Base-by-base conservation (phyloP, 2,888 invertebrate genomes). In the Incurvaria masculella region DNA sequence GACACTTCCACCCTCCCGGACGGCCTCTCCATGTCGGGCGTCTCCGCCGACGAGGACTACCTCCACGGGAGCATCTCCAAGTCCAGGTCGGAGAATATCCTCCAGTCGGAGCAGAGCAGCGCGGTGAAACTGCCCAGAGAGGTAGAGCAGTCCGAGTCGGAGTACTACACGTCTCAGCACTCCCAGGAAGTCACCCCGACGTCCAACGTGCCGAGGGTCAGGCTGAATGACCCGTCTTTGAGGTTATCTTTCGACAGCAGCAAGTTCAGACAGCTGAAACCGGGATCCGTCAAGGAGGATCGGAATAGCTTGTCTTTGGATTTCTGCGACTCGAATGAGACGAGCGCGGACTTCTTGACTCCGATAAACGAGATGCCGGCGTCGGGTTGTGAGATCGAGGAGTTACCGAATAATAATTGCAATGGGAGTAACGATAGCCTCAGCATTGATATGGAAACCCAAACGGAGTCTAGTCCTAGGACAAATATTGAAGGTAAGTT, bases 301-400 rank as follows among this genome's bases (percentile, higher is more conserved):
- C 72, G 61, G 42, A 76, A 73, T 10, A 78, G 76, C 57, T 53
- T 79, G 44, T 79, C 79, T 0, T 47, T 79, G 19, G 79, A 79
- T 49, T 69, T 75, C 41, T 79, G 79, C 50, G 79, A 79, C 48
- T 79, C 79, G 0, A 79, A 79, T 53, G 79, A 79, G 56, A 79
- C 79, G 0, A 79, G 78, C 53, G 79, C 79, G 0, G 79, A 79
- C 55, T 79, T 79, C 50, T 54, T 79, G 46, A 79, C 79, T 43
- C 79, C 79, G 2, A 79, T 79, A 3, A 79, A 79, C 33, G 79
- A 79, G 53, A 74, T 79, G 79, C 79, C 79, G 1, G 71, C 68
- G 1, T 69, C 78, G 0, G 74, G 74, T 0, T 76, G 78, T 49
- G 79, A 76, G 55, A 70, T 76, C 2, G 76, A 76, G 44, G 73